Evolutionary conservation across 2,113 vertebrate species (phyloP).

Genomic region (Tragelaphus buxtoni): DNA sequence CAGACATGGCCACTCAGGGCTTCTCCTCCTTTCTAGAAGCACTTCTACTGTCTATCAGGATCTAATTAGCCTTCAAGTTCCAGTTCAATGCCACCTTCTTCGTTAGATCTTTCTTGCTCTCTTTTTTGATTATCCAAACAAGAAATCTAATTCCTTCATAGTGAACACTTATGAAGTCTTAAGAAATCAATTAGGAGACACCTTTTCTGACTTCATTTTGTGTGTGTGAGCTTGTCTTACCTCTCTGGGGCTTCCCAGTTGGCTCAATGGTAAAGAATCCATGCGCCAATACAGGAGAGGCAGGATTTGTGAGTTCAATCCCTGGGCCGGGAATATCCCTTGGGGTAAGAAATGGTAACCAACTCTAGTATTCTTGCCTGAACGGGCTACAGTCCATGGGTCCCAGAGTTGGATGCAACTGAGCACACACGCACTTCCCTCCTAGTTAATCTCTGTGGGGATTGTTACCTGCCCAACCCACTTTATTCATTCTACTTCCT

Average conservation of each 20-base stretch:
- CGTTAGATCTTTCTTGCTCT: not conserved
- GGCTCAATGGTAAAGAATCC: not conserved
- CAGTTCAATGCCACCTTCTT: not conserved
- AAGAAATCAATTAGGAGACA: not conserved
- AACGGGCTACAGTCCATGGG: not conserved
- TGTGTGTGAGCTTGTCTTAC: not conserved
- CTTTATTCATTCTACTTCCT: not conserved
- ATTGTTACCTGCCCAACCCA: not conserved
- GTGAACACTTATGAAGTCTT: not conserved
- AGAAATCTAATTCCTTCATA: not conserved
- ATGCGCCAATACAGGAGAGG: not conserved
- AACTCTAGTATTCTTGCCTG: not conserved
- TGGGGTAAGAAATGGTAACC: not conserved
- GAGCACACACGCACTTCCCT: not conserved
- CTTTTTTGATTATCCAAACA: not conserved
- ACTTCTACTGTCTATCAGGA: not conserved
- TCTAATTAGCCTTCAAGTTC: not conserved
- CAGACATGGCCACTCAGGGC: not conserved
- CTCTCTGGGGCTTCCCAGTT: not conserved
- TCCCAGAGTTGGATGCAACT: not conserved
- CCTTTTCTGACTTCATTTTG: not conserved
- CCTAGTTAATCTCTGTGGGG: not conserved
- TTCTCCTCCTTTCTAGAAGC: not conserved
- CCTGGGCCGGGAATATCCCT: fast-evolving
- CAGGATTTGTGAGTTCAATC: not conserved